phyloP scores from a whole-genome alignment of 2,888 invertebrate genomes.

The Hemicrepidius hirtus region DNA sequence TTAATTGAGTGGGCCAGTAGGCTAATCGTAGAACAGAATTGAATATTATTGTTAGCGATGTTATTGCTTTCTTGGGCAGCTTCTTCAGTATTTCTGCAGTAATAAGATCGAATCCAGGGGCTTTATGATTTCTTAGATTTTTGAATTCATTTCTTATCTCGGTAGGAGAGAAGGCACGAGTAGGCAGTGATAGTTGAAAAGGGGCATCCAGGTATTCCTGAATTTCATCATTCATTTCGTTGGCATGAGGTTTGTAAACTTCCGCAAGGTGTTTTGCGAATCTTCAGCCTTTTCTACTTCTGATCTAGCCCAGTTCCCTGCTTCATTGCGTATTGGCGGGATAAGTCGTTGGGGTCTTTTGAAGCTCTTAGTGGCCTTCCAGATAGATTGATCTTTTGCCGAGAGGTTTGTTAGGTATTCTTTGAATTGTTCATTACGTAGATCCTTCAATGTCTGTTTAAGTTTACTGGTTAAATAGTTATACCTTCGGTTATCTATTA shows the following conservation, averaged over 20 bases:
- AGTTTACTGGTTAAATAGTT: neutral
- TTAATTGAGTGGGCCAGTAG: too few species aligned
- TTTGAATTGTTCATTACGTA: neutral
- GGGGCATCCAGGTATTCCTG: neutral
- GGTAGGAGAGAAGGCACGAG: too few species aligned
- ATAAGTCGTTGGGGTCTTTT: neutral
- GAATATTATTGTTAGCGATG: too few species aligned
- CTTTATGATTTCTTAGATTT: too few species aligned
- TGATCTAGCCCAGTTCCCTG: neutral
- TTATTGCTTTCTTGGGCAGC: too few species aligned
- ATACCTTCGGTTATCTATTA: neutral
- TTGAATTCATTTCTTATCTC: too few species aligned
- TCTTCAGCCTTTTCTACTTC: neutral
- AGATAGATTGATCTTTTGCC: conserved; percentile 7
- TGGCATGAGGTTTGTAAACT: neutral
- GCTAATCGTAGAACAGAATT: too few species aligned
- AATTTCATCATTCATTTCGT: neutral
- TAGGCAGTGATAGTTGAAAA: neutral
- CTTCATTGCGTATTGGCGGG: neutral
- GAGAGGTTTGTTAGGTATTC: neutral
- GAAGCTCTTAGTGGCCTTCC: conserved; percentile 14
- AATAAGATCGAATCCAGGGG: too few species aligned
- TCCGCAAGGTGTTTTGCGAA: neutral
- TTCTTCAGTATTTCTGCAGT: too few species aligned
- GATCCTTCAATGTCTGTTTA: neutral